Conservation (phyloP, 2,797 vertebrate species). For the Lithobates sylvaticus region DNA sequence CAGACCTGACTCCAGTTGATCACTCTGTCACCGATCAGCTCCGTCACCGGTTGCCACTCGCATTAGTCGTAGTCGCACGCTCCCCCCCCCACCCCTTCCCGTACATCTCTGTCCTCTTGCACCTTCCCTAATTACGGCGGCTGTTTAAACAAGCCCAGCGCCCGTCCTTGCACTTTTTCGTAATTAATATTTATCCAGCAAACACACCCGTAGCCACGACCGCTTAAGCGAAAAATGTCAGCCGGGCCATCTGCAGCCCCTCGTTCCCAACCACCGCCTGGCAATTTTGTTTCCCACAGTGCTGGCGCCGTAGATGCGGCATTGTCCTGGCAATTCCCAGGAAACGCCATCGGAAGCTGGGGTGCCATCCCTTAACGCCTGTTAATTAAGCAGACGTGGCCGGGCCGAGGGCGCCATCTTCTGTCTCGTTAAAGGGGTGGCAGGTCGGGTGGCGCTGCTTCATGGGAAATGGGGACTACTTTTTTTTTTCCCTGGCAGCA, state of each 20-base stretch:
- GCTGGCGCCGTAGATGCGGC: constrained; percentile 20
- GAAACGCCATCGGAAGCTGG: neutral
- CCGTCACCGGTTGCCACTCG: too few relatives aligned
- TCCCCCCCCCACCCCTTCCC: neutral
- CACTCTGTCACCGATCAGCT: too few relatives aligned
- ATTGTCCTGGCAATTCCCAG: constrained; percentile 43
- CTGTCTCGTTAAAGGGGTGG: constrained; percentile 4
- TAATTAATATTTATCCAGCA: constrained; percentile 19
- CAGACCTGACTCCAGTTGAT: too few relatives aligned
- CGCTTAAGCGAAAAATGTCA: neutral
- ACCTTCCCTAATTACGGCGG: neutral
- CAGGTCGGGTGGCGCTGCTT: constrained; percentile 22
- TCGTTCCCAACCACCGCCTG: neutral
- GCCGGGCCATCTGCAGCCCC: constrained; percentile 9
- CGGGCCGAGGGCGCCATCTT: constrained; percentile 67
- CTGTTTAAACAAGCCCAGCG: neutral
- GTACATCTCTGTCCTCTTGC: too few relatives aligned
- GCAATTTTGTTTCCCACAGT: constrained; percentile 15
- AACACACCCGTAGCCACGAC: neutral
- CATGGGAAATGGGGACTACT: constrained; percentile 46
- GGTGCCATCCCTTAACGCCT: neutral
- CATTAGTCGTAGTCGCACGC: neutral
- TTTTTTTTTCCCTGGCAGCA: neutral
- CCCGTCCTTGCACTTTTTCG: neutral
- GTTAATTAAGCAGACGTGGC: constrained; percentile 13